Percentiles rank a stretch among this genome's conserved stretches.
Conservation (phyloP, 53 echinoderm and acorn worm species). For the Arbacia lixula region DNA sequence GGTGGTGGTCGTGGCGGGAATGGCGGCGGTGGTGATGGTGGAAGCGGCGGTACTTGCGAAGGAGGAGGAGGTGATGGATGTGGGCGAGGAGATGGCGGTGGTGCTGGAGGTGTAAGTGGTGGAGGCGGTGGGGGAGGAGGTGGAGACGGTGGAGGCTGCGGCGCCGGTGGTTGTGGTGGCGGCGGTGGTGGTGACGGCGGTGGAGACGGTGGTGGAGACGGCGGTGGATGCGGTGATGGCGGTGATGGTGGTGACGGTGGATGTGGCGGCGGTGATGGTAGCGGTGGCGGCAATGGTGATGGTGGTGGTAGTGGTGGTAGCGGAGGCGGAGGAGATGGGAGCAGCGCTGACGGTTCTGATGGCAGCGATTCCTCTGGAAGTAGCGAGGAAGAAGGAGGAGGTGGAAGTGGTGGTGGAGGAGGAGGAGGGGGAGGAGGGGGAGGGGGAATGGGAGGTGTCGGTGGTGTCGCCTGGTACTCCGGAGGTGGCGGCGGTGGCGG, state of each 20-base stretch:
- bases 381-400: conserved; percentile 7
- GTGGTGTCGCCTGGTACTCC: not conserved
- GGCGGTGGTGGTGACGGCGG: not conserved
- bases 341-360: not conserved
- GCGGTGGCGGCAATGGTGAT: not conserved
- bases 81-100: conserved; percentile 1
- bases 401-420: conserved; percentile 1
- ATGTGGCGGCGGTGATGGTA: not conserved
- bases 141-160: not conserved
- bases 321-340: not conserved
- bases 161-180: no score
- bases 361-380: not conserved
- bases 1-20: not conserved
- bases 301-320: not conserved
- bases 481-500: not conserved
- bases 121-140: conserved; percentile 9
- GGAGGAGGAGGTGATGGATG: not conserved
- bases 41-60: not conserved
- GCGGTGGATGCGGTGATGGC: no score
- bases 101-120: not conserved
- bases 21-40: conserved; percentile 26
- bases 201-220: not conserved
- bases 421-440: not conserved
- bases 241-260: not conserved
- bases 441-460: not conserved